phyloP scores from a whole-genome alignment of 1,140 invertebrate species.

The Holotrichia oblita region DNA sequence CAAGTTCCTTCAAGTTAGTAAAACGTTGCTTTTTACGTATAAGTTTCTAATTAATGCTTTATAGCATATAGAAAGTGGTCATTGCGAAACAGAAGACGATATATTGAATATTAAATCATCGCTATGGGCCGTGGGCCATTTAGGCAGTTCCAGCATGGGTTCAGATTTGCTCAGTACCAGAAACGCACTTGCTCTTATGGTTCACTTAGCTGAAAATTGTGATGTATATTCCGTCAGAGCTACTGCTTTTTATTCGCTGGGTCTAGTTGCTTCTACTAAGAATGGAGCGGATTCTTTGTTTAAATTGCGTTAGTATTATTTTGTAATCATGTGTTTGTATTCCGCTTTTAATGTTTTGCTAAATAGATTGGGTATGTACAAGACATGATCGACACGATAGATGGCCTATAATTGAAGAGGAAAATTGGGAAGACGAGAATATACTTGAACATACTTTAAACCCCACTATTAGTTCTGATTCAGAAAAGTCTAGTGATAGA shows the following conservation, averaged over 20 bases:
- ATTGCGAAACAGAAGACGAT: slow-evolving; percentile 70
- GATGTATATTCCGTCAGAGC: slow-evolving; percentile 87
- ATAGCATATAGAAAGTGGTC: slow-evolving; percentile 58
- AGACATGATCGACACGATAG: slow-evolving; percentile 81
- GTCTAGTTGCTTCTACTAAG: slow-evolving; percentile 83
- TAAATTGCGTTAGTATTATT: slow-evolving; percentile 68
- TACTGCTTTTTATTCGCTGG: slow-evolving; percentile 88
- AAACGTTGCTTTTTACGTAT: background rate
- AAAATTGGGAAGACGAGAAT: slow-evolving; percentile 62
- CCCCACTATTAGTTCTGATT: slow-evolving; percentile 41
- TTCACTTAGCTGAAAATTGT: slow-evolving; percentile 78
- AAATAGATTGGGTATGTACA: slow-evolving; percentile 84
- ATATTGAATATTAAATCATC: slow-evolving; percentile 85
- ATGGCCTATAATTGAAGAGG: slow-evolving; percentile 82
- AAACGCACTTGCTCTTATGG: slow-evolving; percentile 69
- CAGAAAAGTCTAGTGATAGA: slow-evolving; percentile 44
- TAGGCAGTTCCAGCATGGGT: slow-evolving; percentile 79
- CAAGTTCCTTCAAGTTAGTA: slow-evolving; percentile 61
- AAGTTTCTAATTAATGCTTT: background rate
- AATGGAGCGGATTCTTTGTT: slow-evolving; percentile 80
- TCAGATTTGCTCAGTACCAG: slow-evolving; percentile 70
- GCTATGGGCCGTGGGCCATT: slow-evolving; percentile 89
- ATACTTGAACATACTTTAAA: slow-evolving; percentile 16
- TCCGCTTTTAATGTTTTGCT: background rate
- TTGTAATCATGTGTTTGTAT: background rate